Base-by-base conservation (phyloP, 2,888 invertebrate species). In the Dorcus hopei region DNA sequence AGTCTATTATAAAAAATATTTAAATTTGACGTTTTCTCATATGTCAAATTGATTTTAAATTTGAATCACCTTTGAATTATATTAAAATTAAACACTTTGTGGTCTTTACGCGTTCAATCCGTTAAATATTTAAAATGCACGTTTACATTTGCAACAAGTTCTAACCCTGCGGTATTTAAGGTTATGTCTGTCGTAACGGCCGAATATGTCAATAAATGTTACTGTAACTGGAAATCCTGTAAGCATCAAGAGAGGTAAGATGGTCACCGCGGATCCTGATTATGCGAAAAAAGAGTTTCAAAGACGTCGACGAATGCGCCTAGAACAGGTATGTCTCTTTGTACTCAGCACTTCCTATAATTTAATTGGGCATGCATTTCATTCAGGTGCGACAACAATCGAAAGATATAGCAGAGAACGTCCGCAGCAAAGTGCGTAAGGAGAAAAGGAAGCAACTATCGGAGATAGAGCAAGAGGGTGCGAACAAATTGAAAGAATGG, bases 351-450 rank as follows among this genome's bases (percentile, higher is more conserved):
- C 45, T 23, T 45, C 23, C 14, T 41, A 23, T 48, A 54, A 39
- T n/a, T 39, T 19, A 9, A 26, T 48, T 43, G 14, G 33, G 9
- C 23, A 59, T 63, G 14, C 14, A 14, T 14, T 14, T 14, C 14
- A 14, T 62, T n/a, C 59, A 86, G 86, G 85, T 85, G 39, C 80
- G 87, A 23, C 82, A 85, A 63, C 84, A 86, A 67, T 85, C 86
- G 0, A 87, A 83, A 67, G 81, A 83, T 63, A 78, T 87, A 63
- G 85, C 87, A 1, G 80, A 80, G 43, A 73, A 77, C 63, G 72
- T 85, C 58, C 76, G 86, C 0, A 80, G 83, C 57, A 80, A 82
- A 64, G 82, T 84, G 0, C 80, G 80, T 40, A 77, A 76, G 40
- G 82, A 83, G 62, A 80, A 82, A 60, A 74, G 77, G 48, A 80